These are phyloP conservation scores for Myotis myotis DNA, from an alignment of 2,797 vertebrate genomes.

Conservation along the genomic window DNA sequence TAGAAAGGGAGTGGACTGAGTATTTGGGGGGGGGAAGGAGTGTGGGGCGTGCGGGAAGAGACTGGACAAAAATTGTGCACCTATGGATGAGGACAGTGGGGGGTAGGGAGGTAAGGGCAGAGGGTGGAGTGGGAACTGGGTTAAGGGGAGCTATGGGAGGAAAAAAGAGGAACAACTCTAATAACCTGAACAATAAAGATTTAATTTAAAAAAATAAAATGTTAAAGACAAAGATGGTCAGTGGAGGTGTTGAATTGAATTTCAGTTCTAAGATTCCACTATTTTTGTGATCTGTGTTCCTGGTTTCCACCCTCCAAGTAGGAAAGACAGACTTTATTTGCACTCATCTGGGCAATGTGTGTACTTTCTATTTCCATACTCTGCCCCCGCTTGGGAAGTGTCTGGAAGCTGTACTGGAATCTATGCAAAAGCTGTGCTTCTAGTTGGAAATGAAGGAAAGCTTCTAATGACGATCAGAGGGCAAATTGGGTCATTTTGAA, in stretches of 20 bases:
- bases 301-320: background rate
- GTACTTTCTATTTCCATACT: background rate
- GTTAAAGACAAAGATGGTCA: constrained; percentile 36
- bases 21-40: too few relatives aligned
- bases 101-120: too few relatives aligned
- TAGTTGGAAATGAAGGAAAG: constrained; percentile 54
- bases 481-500: constrained; percentile 68
- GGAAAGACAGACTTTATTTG: constrained; percentile 45
- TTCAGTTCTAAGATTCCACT: background rate
- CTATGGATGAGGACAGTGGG: too few relatives aligned
- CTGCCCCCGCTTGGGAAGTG: background rate
- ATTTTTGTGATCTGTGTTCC: constrained; percentile 27
- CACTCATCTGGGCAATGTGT: background rate
- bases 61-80: too few relatives aligned
- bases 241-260: constrained; percentile 44
- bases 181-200: too few relatives aligned
- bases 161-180: too few relatives aligned
- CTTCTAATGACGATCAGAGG: constrained; percentile 70
- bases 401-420: background rate
- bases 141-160: too few relatives aligned
- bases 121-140: too few relatives aligned
- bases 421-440: constrained; percentile 42
- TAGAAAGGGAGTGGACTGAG: too few relatives aligned
- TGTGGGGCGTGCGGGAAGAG: too few relatives aligned
- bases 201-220: background rate